Percentiles rank a stretch among this genome's conserved stretches.
Conservation (phyloP, 2,113 vertebrate species). For the Craseonycteris thonglongyai region DNA sequence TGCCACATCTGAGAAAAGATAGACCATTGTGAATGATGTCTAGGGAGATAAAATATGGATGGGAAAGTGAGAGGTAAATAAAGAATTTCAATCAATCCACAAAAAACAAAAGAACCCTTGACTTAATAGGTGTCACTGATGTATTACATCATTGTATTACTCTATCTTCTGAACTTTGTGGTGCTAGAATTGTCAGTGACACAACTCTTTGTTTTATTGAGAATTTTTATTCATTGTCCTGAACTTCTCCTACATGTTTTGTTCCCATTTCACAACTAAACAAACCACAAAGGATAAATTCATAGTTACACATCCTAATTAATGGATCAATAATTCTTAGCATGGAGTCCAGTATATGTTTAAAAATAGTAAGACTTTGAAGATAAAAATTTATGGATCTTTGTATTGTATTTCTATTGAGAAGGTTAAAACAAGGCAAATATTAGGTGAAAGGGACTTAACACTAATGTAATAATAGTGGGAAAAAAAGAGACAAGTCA, state of each 20-base stretch:
- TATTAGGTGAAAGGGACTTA: not conserved
- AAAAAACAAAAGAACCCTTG: not conserved
- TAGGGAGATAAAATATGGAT: not conserved
- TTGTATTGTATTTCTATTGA: not conserved
- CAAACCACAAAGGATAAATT: not conserved
- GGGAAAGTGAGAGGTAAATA: not conserved
- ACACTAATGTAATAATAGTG: not conserved
- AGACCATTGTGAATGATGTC: not conserved
- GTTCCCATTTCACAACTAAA: not conserved
- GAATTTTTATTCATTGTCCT: constrained; percentile 12
- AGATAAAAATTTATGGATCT: not conserved
- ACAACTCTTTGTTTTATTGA: not conserved
- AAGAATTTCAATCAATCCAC: not conserved
- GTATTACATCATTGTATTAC: too few relatives aligned
- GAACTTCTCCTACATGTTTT: not conserved
- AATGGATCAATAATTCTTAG: not conserved
- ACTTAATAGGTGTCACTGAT: not conserved
- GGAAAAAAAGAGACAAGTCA: not conserved
- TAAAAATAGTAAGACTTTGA: not conserved
- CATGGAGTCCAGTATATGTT: not conserved
- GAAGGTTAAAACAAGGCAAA: not conserved
- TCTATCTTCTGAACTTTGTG: not conserved
- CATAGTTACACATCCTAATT: not conserved
- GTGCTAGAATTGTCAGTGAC: not conserved
- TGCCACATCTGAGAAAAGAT: not conserved